These are phyloP conservation scores for Ditylenchus dipsaci DNA, from an alignment of 1,140 invertebrate genomes.

Conservation along the genomic window DNA sequence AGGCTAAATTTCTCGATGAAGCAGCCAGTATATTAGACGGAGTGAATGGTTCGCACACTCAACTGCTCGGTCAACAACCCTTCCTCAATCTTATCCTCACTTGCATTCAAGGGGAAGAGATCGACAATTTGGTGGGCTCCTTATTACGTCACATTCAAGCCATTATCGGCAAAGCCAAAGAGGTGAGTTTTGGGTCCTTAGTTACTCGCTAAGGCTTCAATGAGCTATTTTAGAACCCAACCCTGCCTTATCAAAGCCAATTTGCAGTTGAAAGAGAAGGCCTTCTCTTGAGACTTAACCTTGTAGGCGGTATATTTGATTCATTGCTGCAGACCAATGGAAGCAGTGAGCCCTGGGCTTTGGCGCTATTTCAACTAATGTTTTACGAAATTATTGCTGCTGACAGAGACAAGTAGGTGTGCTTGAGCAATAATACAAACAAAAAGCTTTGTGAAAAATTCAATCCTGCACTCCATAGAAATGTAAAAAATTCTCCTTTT, in stretches of 20 bases:
- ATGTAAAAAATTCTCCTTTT: no score
- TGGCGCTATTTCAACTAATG: conserved; percentile 42
- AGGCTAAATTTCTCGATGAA: conserved; percentile 43
- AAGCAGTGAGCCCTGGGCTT: conserved; percentile 33
- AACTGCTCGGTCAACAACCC: conserved; percentile 40
- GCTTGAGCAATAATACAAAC: neutral
- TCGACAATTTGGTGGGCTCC: conserved; percentile 36
- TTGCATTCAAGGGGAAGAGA: conserved; percentile 42
- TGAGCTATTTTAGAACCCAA: conserved; percentile 21
- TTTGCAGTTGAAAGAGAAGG: conserved; percentile 43
- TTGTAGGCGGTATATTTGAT: conserved; percentile 51
- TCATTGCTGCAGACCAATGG: conserved; percentile 28
- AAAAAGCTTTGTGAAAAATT: no score
- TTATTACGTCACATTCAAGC: conserved; percentile 36
- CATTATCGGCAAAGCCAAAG: conserved; percentile 35
- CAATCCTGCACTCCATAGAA: no score
- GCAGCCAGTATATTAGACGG: conserved; percentile 34
- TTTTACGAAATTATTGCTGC: conserved; percentile 42
- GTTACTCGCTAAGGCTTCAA: neutral
- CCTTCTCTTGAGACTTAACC: conserved; percentile 37
- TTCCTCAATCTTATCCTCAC: conserved; percentile 45
- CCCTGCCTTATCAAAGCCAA: conserved; percentile 22
- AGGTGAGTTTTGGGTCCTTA: conserved; percentile 10
- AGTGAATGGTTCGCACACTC: neutral
- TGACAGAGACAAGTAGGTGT: conserved; percentile 26